phyloP scores from a whole-genome alignment of 2,113 vertebrate species.

The Regulus satrapa region DNA sequence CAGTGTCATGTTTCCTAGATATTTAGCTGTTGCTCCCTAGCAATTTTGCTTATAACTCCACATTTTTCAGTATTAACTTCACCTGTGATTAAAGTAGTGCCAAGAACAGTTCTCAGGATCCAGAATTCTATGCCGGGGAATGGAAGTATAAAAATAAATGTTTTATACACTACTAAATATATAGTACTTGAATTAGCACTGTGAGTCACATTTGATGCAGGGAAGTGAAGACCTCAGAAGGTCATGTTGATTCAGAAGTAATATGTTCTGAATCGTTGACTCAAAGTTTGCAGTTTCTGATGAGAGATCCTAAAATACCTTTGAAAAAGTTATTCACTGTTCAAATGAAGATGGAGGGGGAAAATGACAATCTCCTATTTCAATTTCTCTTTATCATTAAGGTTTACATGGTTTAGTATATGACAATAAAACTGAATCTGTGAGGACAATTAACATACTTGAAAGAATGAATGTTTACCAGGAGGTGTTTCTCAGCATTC shows the following conservation, averaged over 20 bases:
- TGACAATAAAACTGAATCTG: constrained; percentile 97
- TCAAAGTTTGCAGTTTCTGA: constrained; percentile 16
- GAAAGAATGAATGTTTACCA: constrained; percentile 99
- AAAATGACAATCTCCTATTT: constrained; percentile 60
- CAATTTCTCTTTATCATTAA: constrained; percentile 70
- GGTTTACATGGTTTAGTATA: constrained; percentile 89
- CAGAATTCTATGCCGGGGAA: background rate
- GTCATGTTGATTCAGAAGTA: constrained; percentile 27
- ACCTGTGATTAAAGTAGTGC: background rate
- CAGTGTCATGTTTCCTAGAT: background rate
- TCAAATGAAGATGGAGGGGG: constrained; percentile 27
- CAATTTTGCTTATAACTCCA: background rate
- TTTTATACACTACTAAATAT: background rate
- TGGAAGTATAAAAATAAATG: constrained; percentile 3
- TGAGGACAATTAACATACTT: constrained; percentile 96
- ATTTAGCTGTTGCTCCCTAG: background rate
- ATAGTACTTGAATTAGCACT: background rate
- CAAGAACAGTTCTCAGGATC: background rate
- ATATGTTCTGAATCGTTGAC: background rate
- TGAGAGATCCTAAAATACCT: constrained; percentile 47
- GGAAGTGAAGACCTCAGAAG: background rate
- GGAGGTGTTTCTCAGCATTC: constrained; percentile 90
- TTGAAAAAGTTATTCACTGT: constrained; percentile 63
- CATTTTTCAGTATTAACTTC: background rate
- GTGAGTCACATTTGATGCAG: background rate